Evolutionary conservation across 2,888 invertebrate species (phyloP).

Genomic region (Melanchra persicariae): DNA sequence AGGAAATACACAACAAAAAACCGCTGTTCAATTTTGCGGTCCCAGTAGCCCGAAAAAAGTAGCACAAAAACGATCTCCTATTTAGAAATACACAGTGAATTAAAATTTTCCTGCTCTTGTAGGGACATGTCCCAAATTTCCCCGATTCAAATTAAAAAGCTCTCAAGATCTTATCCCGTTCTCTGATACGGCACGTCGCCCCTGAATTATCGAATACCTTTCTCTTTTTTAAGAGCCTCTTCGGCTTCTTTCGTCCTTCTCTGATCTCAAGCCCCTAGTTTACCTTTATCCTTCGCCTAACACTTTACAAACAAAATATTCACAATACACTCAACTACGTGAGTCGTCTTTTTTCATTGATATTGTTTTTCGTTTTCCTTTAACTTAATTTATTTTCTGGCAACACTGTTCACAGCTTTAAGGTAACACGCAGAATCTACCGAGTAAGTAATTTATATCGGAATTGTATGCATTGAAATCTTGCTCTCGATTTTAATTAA

Average conservation of each 20-base stretch:
- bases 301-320: slow-evolving; percentile 51
- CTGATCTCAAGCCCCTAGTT: slow-evolving; percentile 36
- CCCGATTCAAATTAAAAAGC: slow-evolving; percentile 64
- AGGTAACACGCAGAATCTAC: slow-evolving; percentile 11
- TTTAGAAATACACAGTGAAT: slow-evolving; percentile 33
- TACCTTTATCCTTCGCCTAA: slow-evolving; percentile 32
- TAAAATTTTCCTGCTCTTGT: slow-evolving; percentile 36
- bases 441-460: slow-evolving; percentile 36
- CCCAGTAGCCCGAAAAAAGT: neutral
- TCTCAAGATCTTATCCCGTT: slow-evolving; percentile 58
- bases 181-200: slow-evolving; percentile 60
- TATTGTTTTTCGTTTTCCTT: slow-evolving; percentile 14
- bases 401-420: slow-evolving; percentile 2
- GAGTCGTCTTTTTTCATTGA: slow-evolving; percentile 22
- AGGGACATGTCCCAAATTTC: slow-evolving; percentile 48
- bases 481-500: slow-evolving; percentile 36
- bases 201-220: slow-evolving; percentile 63
- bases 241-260: slow-evolving; percentile 34
- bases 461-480: slow-evolving; percentile 32
- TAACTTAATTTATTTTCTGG: neutral
- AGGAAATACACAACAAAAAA: neutral
- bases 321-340: slow-evolving; percentile 25
- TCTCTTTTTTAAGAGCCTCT: slow-evolving; percentile 56
- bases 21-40: neutral
- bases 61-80: slow-evolving; percentile 21